Base-by-base conservation (phyloP, 2,797 vertebrate genomes). In the Triplophysa bombifrons region DNA sequence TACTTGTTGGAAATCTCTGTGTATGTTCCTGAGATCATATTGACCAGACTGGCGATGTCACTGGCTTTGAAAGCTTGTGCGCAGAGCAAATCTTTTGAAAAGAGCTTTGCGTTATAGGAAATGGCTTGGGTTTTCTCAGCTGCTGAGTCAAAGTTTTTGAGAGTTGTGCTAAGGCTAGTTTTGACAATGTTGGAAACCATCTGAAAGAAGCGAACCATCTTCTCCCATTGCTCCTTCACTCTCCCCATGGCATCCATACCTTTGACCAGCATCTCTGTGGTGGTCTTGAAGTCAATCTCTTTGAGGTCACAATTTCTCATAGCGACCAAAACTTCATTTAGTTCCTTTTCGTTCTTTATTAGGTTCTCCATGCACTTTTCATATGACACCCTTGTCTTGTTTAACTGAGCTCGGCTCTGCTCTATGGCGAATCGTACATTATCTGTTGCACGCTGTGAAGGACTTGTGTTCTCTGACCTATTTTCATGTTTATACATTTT, bases 161-260 rank as follows among this genome's bases (percentile, higher is more conserved):
- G 66, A 17, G 78, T 51, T 51, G 22, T 77, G 14, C 3, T 50
- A 16, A 50, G 48, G 13, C 48, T 50, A 16, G 48, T 50, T 50
- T 50, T 50, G 1, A 50, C 13, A 14, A 60, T 27, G 56, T 25
- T 60, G 0, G 56, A 60, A 60, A 60, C 56, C 56, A 60, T 89
- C 70, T 88, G 80, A 73, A 88, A 89, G 44, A 88, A 89, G n/a
- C 22, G 81, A 10, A 88, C 78, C 87, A 88, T 83, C 61, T 86
- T 89, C 46, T 83, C 79, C 88, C 87, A 89, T 22, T 88, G 86
- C 38, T 84, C 84, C 53, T 86, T 86, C 50, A 89, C 82, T 34
- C 8, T 14, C 0, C 82, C 84, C 77, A 88, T 64, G 4, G 84
- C 85, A 30, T 80, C 58, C 5, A 88, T 77, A 9, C 86, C 87